Evolutionary conservation across 2,113 vertebrate species (phyloP).

Genomic region (Lophius piscatorius): DNA sequence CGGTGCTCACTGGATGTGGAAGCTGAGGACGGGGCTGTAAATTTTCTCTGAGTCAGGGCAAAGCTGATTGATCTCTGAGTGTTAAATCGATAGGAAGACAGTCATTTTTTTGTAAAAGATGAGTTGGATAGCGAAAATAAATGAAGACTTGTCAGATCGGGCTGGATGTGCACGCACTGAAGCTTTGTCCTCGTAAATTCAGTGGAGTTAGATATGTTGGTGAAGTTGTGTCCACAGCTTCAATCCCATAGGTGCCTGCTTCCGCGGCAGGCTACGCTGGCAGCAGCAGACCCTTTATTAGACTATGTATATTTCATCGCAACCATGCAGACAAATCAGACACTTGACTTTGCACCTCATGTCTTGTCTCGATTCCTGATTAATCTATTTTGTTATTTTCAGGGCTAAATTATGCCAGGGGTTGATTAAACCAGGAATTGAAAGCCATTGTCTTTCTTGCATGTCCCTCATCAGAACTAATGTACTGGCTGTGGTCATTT

Average conservation of each 20-base stretch:
- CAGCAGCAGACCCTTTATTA: conserved; percentile 84
- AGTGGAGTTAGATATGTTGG: conserved; percentile 89
- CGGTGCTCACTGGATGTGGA: conserved; percentile 49
- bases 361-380: conserved; percentile 82
- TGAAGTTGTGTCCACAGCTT: conserved; percentile 88
- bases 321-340: conserved; percentile 79
- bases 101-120: conserved; percentile 99
- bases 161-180: conserved; percentile 52
- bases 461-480: conserved; percentile 87
- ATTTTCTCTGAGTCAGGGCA: conserved; percentile 97
- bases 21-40: conserved; percentile 80
- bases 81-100: conserved; percentile 99
- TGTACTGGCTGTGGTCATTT: conserved; percentile 82
- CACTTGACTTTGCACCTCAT: conserved; percentile 78
- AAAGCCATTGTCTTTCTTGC: conserved; percentile 86
- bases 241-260: conserved; percentile 89
- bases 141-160: conserved; percentile 93
- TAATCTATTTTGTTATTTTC: conserved; percentile 93
- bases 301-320: conserved; percentile 89
- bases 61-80: conserved; percentile 99
- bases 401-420: conserved; percentile 85
- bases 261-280: conserved; percentile 59
- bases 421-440: conserved; percentile 95
- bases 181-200: conserved; percentile 89
- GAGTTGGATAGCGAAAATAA: conserved; percentile 96